These are phyloP conservation scores for Pteronura brasiliensis DNA, from an alignment of 2,113 vertebrate genomes.

Conservation along the genomic window DNA sequence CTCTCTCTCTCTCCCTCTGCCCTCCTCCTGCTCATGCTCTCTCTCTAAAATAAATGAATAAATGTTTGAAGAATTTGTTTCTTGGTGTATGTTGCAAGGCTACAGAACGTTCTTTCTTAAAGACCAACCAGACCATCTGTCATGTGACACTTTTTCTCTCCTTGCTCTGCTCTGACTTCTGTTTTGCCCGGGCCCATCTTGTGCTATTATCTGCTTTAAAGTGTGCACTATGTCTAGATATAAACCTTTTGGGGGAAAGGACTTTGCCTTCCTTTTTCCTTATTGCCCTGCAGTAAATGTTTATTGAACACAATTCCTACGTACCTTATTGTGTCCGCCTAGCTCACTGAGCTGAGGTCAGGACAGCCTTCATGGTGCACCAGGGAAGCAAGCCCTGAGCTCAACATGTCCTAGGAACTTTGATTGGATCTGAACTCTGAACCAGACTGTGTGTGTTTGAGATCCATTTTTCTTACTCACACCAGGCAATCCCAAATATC, in stretches of 20 bases:
- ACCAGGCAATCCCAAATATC: background rate
- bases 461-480: background rate
- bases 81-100: background rate
- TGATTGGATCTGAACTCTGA: background rate
- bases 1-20: background rate
- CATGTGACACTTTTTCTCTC: background rate
- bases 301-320: background rate
- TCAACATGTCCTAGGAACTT: background rate
- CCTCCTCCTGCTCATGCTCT: background rate
- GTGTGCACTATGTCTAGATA: background rate
- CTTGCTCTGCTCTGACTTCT: background rate
- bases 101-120: background rate
- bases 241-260: background rate
- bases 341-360: background rate
- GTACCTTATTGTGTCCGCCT: background rate
- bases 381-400: background rate
- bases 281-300: background rate
- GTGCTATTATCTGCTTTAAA: background rate
- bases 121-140: background rate
- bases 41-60: background rate
- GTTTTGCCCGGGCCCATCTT: background rate
- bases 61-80: background rate
- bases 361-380: rapidly evolving
- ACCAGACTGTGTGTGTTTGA: background rate
- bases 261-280: background rate